Evolutionary conservation across 1,140 invertebrate genomes (phyloP), one percentile per base, ranked within the genome.

Genomic region (Halesus radiatus): DNA sequence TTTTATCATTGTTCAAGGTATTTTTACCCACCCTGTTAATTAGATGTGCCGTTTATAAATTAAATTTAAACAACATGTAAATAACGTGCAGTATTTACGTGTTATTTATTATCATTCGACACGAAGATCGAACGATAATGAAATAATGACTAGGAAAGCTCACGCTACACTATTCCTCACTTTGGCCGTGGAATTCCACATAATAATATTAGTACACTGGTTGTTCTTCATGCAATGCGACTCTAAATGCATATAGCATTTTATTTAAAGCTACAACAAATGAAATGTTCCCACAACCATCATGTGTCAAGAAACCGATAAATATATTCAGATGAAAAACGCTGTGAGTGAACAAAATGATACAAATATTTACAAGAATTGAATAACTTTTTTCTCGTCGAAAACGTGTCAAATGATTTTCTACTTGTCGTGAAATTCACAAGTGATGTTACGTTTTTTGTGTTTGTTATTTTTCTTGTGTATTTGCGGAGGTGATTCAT

Each of bases 71-170:
- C 7, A 37, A 37, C 32, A 37, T 3, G 37, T 50, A 73, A 45
- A 20, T 22, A 52, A 73, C 70, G 45, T 53, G 37, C 52, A 73
- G 54, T 53, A 53, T 73, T 73, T 13, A 73, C 70, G 13, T 18
- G 45, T 23, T 56, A 32, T 76, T 76, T 76, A 13, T 16, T 56
- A 23, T 58, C 52, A 16, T 22, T 54, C 23, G 20, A 53, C 6
- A 16, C 18, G 18, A 16, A 18, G 37, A 45, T 45, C 37, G 37
- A 45, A 45, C 10, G 56, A 20, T 60, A 60, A 60, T 60, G 56
- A 60, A 10, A 60, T 60, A 60, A 60, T 60, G 10, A 23, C 56
- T 23, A 60, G 18, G 56, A 20, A 18, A 60, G 23, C 8, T 22
- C 56, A 60, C 56, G 56, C 56, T 18, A 60, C 10, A 45, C 10